phyloP scores from a whole-genome alignment of 2,888 invertebrate genomes.

The Tenthredo notha region DNA sequence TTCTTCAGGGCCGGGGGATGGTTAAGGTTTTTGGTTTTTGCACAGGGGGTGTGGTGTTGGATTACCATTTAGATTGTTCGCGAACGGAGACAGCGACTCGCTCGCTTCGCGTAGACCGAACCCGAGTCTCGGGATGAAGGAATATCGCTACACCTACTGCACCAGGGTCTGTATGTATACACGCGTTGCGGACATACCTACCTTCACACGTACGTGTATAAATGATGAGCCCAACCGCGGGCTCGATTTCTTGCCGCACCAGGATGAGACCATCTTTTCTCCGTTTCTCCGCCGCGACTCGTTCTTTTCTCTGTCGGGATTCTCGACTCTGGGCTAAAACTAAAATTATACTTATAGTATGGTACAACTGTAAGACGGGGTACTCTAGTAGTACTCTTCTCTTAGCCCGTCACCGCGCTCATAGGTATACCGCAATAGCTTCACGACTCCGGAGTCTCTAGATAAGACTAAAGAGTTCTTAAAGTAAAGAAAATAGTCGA shows the following conservation, averaged over 20 bases:
- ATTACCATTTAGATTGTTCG: slow-evolving; percentile 77
- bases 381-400: neutral
- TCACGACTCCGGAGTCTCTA: neutral
- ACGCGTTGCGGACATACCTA: slow-evolving; percentile 25
- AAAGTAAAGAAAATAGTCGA: slow-evolving; percentile 57
- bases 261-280: neutral
- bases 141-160: neutral
- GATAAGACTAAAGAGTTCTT: slow-evolving; percentile 4
- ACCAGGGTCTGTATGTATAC: neutral
- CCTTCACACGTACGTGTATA: slow-evolving; percentile 42
- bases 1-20: slow-evolving; percentile 42
- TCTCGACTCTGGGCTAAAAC: slow-evolving; percentile 35
- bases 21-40: slow-evolving; percentile 73
- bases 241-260: slow-evolving; percentile 40
- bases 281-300: neutral
- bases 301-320: neutral
- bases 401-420: neutral
- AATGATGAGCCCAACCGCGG: slow-evolving; percentile 39
- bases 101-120: neutral
- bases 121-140: slow-evolving; percentile 16
- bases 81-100: slow-evolving; percentile 47
- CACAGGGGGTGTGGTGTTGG: slow-evolving; percentile 74
- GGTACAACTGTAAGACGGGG: neutral
- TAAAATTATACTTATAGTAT: slow-evolving; percentile 7
- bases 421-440: neutral